Conservation (phyloP, 1,140 invertebrate species). For the Liolophura sinensis region DNA sequence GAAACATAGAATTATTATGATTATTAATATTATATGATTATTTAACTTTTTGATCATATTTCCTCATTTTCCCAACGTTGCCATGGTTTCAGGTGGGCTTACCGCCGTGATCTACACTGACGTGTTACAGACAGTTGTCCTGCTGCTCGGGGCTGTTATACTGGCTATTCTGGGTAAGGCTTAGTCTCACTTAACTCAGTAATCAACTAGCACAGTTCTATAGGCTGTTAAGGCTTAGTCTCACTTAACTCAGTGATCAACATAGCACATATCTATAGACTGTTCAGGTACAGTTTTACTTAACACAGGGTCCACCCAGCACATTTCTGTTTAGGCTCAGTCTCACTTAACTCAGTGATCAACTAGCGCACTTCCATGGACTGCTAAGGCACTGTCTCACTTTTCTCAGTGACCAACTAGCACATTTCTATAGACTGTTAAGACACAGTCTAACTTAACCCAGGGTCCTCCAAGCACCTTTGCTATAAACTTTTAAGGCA, state of each 20-base stretch:
- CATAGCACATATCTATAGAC: background rate
- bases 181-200: background rate
- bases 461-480: background rate
- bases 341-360: background rate
- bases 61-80: background rate
- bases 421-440: conserved; percentile 17
- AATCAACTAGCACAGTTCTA: background rate
- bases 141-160: conserved; percentile 54
- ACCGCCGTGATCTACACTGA: conserved; percentile 63
- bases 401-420: background rate
- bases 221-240: conserved; percentile 20
- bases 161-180: conserved; percentile 47
- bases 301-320: background rate
- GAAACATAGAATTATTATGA: background rate
- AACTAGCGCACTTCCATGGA: background rate
- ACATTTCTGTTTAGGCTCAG: conserved; percentile 3
- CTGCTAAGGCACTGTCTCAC: conserved; percentile 18
- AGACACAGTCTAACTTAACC: background rate
- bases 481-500: conserved; percentile 9
- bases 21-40: conserved; percentile 2
- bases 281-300: conserved; percentile 17
- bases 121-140: conserved; percentile 59
- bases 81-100: conserved; percentile 50
- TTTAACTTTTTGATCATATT: background rate
- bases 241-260: background rate